phyloP scores from a whole-genome alignment of 1,140 invertebrate species.

The Thereuonema tuberculata region DNA sequence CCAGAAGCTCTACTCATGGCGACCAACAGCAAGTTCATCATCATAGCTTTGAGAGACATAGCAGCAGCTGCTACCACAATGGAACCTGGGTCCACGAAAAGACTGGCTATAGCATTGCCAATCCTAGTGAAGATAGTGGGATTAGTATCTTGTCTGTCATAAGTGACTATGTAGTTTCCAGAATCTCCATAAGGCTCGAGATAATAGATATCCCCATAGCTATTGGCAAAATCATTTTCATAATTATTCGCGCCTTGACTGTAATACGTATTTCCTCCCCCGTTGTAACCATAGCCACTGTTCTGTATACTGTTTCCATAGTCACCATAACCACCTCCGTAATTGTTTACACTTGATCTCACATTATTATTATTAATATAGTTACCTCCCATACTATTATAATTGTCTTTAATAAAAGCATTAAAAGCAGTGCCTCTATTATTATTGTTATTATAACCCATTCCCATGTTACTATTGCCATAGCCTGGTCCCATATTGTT shows the following conservation, averaged over 20 bases:
- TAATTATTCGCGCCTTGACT: not conserved
- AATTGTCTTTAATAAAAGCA: not conserved
- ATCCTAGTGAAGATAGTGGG: not conserved
- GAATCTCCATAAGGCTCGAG: not conserved
- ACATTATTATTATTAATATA: not conserved
- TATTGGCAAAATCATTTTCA: not conserved
- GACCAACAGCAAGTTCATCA: not conserved
- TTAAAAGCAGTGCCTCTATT: not conserved
- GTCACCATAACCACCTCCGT: not conserved
- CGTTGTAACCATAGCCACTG: not conserved
- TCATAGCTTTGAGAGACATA: not conserved
- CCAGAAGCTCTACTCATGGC: not conserved
- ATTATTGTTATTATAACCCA: not conserved
- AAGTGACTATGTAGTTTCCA: not conserved
- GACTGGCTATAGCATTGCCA: not conserved
- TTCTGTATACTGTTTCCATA: not conserved
- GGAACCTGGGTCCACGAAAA: not conserved
- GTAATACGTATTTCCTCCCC: not conserved
- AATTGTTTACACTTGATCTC: not conserved
- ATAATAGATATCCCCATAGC: not conserved
- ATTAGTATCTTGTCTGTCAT: not conserved
- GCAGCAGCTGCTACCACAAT: not conserved
- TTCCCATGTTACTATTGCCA: not conserved
- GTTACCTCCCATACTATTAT: not conserved
- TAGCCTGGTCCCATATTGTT: not conserved